phyloP scores from a whole-genome alignment of 2,797 vertebrate genomes.

The Salmo trutta region DNA sequence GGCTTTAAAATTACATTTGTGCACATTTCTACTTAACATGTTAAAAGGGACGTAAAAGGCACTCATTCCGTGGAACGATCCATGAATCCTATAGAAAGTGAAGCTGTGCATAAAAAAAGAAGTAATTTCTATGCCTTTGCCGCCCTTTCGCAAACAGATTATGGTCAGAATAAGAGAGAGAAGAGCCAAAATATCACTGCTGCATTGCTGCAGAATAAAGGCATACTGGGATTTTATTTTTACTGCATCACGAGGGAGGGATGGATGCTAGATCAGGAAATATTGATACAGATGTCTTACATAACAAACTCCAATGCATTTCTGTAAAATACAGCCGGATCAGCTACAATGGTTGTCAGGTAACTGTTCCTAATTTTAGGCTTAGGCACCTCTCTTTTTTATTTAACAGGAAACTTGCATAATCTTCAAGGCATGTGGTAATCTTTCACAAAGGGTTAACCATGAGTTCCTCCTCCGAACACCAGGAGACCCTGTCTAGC shows the following conservation, averaged over 20 bases:
- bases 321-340: neutral
- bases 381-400: conserved; percentile 13
- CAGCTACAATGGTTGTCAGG: neutral
- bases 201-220: neutral
- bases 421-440: conserved; percentile 19
- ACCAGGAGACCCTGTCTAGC: too few species aligned
- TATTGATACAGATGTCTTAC: neutral
- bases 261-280: neutral
- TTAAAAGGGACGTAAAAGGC: too few species aligned
- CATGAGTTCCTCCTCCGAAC: conserved; percentile 12
- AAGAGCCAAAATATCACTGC: neutral
- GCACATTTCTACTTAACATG: too few species aligned
- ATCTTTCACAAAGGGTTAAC: conserved; percentile 18
- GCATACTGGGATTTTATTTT: neutral
- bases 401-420: conserved; percentile 31
- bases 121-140: neutral
- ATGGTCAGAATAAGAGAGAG: neutral
- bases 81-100: neutral
- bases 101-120: neutral
- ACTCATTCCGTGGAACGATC: too few species aligned
- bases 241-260: neutral
- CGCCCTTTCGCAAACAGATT: neutral
- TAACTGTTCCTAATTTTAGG: neutral
- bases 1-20: too few species aligned
- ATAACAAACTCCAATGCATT: neutral